Evolutionary conservation across 2,113 vertebrate species (phyloP).

Genomic region (Formicarius rufipectus): DNA sequence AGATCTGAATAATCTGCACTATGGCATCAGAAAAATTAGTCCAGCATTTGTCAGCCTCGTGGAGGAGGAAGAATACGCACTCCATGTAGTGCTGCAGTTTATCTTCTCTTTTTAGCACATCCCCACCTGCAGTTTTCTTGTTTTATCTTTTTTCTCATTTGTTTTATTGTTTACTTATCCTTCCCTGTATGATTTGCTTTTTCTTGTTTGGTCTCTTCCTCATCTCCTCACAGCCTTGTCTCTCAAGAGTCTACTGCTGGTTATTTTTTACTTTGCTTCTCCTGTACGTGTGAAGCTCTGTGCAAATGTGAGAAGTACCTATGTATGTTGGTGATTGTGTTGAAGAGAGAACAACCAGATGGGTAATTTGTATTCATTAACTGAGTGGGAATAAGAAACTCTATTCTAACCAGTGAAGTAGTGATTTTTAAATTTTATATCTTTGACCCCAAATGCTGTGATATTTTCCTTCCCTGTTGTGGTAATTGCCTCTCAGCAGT

Average conservation of each 20-base stretch:
- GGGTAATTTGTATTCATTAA: not conserved
- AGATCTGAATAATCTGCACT: not conserved
- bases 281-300: not conserved
- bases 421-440: not conserved
- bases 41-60: not conserved
- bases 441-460: not conserved
- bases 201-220: not conserved
- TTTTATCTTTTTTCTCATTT: not conserved
- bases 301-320: not conserved
- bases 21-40: not conserved
- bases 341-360: not conserved
- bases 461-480: not conserved
- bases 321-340: rapidly evolving
- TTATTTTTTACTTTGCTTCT: not conserved
- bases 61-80: not conserved
- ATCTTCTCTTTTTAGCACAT: not conserved
- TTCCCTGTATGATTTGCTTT: not conserved
- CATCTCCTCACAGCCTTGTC: not conserved
- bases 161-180: not conserved
- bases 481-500: not conserved
- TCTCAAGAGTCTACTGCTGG: not conserved
- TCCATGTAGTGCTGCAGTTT: not conserved
- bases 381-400: not conserved
- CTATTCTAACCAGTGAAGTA: not conserved
- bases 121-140: not conserved